Base-by-base conservation (phyloP, 2,888 invertebrate genomes). In the Erebia aethiops region DNA sequence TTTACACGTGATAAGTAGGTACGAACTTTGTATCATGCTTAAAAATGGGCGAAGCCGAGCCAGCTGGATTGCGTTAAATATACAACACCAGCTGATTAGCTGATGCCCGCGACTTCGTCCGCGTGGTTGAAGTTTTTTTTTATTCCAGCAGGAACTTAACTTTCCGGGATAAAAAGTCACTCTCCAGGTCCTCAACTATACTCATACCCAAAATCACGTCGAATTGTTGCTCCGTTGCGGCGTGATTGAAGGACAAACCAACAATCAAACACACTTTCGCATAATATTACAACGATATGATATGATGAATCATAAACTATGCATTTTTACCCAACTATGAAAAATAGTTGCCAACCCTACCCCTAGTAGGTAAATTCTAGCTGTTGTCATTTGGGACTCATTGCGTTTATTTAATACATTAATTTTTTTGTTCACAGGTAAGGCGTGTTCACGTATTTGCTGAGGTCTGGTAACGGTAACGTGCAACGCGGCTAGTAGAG, bases 371-470 rank as follows among this genome's bases (percentile, higher is more conserved):
- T 35, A n/a, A 35, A 35, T 35, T 7, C 35, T 35, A 35, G 35
- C 7, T 35, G 35, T 35, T 35, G 5, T 35, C 35, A n/a, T 35
- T 58, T n/a, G 58, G n/a, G 35, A 58, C 58, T 41, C 41, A 10
- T 60, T 41, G 64, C 46, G 16, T 54, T 70, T 18, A 21, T 49
- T 61, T 67, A 52, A 65, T 60, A 43, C 49, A 70, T 72, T 70
- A 56, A 64, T 68, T 73, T 68, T 73, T 73, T 68, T 70, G 71
- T 68, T 70, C 68, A 68, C 71, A 68, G 65, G 65, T 73, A 71
- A 68, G 58, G 56, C 73, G 21, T 60, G 65, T 62, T 69, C 49
- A 60, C 60, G 56, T 71, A 66, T 73, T 62, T 69, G 65, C 64
- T 56, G 16, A 57, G 64, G 64, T 18, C 43, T 56, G 10, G 54